Evolutionary conservation across 2,113 vertebrate species (phyloP).

Genomic region (Phylloscopus trochilus): DNA sequence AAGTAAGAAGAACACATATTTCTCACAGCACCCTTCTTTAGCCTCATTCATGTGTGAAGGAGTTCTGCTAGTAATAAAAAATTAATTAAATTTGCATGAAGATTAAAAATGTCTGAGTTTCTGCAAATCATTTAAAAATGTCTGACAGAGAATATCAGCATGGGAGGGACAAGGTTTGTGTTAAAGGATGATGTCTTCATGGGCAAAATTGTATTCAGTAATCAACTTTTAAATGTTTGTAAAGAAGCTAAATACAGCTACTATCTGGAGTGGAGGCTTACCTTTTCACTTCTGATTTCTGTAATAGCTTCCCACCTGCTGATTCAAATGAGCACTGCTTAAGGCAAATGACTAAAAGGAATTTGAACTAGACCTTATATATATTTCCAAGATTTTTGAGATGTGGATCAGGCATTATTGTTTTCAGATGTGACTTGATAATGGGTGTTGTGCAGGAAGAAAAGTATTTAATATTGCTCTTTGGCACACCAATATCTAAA

Average conservation of each 20-base stretch:
- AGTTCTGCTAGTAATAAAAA: not conserved
- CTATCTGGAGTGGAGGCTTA: not conserved
- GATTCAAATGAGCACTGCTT: not conserved
- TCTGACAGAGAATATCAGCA: not conserved
- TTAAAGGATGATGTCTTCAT: not conserved
- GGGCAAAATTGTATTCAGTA: not conserved
- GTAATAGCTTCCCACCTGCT: not conserved
- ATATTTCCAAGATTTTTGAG: not conserved
- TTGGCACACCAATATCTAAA: not conserved
- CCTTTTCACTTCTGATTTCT: not conserved
- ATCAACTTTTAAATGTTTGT: not conserved
- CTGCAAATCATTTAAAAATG: not conserved
- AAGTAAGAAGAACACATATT: not conserved
- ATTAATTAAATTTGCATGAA: not conserved
- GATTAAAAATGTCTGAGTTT: not conserved
- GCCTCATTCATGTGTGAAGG: not conserved
- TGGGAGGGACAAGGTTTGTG: not conserved
- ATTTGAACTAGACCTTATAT: not conserved
- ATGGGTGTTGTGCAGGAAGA: not conserved
- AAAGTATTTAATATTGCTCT: not conserved
- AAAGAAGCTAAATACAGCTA: not conserved
- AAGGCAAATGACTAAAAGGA: not conserved
- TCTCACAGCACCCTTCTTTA: not conserved
- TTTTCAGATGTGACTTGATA: not conserved
- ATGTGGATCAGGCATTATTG: not conserved